Base-by-base conservation (phyloP, 2,888 invertebrate genomes). In the Arctia plantaginis region DNA sequence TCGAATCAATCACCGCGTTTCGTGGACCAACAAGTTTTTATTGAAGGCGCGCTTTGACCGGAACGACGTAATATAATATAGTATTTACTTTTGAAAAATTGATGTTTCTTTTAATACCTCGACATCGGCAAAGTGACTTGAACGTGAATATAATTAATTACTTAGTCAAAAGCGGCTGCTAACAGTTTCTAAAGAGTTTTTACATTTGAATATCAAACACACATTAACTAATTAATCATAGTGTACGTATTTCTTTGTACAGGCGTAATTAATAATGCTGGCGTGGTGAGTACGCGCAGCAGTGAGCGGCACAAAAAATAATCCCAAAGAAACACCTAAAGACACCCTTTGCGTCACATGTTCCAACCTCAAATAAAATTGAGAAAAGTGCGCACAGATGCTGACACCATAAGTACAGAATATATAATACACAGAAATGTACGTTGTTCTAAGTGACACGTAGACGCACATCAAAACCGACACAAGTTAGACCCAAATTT, bases 1-100 rank as follows among this genome's bases (percentile, higher is more conserved):
- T 41, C 47, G 69, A 80, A 82, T 83, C 78, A 82, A 83, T 82
- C 80, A 80, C 76, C 8, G n/a, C 55, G 72, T 72, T 75, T 70
- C 69, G 74, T 55, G 71, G 68, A 72, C 73, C 71, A 74, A 55
- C 75, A 74, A 80, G 66, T 75, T 74, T 66, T 66, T 74, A 73
- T 39, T 64, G 77, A 67, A 44, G 18, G 39, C 35, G 62, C 67
- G 62, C 67, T 64, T 62, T 69, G 73, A 69, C 64, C 65, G 64
- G 59, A 69, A 30, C 75, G 82, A 80, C 77, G 77, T 79, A 80
- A 79, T 75, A 73, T 66, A 59, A 69, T n/a, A n/a, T 71, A 35
- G 59, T 66, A 74, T 30, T 76, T 20, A 44, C 65, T 74, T 51
- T 64, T 41, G 64, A 62, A 39, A 41, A 41, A 70, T 62, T 71